Evolutionary conservation across 2,113 vertebrate genomes (phyloP).

Genomic region (Bungarus multicinctus): DNA sequence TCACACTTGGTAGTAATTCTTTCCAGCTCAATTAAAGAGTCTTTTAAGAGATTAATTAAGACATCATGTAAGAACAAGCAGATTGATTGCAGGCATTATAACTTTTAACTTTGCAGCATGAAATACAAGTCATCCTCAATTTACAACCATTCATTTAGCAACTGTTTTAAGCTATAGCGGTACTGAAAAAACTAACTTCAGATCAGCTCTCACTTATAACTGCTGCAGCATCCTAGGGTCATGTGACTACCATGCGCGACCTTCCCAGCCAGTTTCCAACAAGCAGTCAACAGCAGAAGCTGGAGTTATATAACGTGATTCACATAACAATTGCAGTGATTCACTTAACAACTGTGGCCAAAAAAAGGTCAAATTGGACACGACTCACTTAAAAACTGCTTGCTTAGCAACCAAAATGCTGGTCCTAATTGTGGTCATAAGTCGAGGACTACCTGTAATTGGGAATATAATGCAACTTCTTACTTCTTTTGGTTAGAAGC

Average conservation of each 20-base stretch:
- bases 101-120: background rate
- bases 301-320: background rate
- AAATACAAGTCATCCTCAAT: background rate
- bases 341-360: background rate
- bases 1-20: background rate
- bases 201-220: background rate
- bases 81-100: background rate
- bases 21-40: background rate
- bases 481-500: background rate
- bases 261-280: background rate
- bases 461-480: background rate
- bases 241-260: background rate
- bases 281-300: background rate
- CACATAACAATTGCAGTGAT: background rate
- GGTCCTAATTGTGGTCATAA: background rate
- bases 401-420: background rate
- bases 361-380: background rate
- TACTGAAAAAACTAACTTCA: background rate
- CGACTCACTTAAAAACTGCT: background rate
- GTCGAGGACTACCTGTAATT: background rate
- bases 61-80: background rate
- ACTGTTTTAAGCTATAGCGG: background rate
- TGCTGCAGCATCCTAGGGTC: background rate
- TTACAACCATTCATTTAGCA: background rate
- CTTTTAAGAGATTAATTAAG: background rate